Percentiles rank a stretch among this genome's conserved stretches.
These are phyloP conservation scores for Eledone cirrhosa DNA, from an alignment of 2,888 invertebrate genomes.

Conservation along the genomic window DNA sequence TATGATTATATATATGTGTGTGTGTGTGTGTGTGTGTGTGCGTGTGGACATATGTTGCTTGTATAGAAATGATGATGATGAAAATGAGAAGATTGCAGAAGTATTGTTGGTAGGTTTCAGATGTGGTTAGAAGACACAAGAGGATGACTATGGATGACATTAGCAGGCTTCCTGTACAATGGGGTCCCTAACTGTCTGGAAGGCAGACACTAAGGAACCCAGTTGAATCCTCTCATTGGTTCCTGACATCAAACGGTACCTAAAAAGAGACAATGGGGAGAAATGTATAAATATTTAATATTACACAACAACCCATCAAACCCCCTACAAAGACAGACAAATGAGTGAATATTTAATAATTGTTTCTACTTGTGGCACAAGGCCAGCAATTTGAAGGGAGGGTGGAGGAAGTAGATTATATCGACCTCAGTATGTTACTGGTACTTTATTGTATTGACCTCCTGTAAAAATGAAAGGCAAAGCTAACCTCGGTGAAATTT, in stretches of 20 bases:
- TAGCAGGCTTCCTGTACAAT: slow-evolving; percentile 51
- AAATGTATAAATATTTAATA: too few relatives aligned
- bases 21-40: slow-evolving; percentile 28
- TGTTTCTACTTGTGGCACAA: too few relatives aligned
- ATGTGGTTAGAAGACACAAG: neutral
- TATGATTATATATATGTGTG: slow-evolving; percentile 14
- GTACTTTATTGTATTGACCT: too few relatives aligned
- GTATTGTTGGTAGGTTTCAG: neutral
- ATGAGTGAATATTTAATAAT: too few relatives aligned
- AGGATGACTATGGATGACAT: neutral
- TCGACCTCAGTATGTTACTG: too few relatives aligned
- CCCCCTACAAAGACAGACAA: too few relatives aligned
- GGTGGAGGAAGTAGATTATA: too few relatives aligned
- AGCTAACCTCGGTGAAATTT: too few relatives aligned
- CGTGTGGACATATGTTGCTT: slow-evolving; percentile 26
- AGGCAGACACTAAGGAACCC: slow-evolving; percentile 87
- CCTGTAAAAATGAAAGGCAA: too few relatives aligned
- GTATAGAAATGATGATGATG: neutral
- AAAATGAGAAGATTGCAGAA: neutral
- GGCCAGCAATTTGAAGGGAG: too few relatives aligned
- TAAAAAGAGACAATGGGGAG: slow-evolving; percentile 42
- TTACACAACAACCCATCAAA: too few relatives aligned
- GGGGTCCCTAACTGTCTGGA: slow-evolving; percentile 76
- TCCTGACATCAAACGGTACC: slow-evolving; percentile 81
- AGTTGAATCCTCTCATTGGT: slow-evolving; percentile 91